Evolutionary conservation across 2,888 invertebrate species (phyloP), one percentile per base, ranked within the genome.

Genomic region (Caenorhabditis afra): DNA sequence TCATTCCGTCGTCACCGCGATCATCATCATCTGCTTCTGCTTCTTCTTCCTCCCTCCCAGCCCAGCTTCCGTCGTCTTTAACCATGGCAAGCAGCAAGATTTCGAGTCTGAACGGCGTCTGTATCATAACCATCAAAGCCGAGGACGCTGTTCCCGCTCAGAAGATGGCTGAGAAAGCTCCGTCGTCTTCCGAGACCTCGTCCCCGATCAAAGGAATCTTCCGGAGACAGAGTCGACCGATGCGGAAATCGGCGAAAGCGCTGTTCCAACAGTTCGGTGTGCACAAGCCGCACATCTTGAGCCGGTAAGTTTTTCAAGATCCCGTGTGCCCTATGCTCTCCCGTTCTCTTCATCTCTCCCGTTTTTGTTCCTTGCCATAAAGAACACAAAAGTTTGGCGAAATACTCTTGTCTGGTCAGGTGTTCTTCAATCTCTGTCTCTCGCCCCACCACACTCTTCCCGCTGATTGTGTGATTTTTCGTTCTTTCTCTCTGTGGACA

Each of bases 181-280:
- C 68, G 10, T 18, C 16, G 18, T 18, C 66, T 18, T 39, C 67
- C 0, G 1, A 35, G 8, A 39, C 47, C 37, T 37, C 47, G 11
- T 79, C 79, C 20, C 74, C 79, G 0, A 53, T 70, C 14, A 80
- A 80, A 23, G 79, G 75, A 18, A 75, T 80, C n/a, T 80, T 80
- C 44, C 47, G 79, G 50, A 22, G 79, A 41, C 79, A 80, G 50
- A 75, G 75, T 47, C 45, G 79, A 39, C 74, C 75, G 45, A 70
- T 75, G 70, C 11, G 79, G 16, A 80, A 80, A 23, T 71, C 75
- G n/a, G 79, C 73, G 12, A 79, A 74, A 44, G 59, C 55, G 10
- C 49, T 79, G 2, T 68, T 79, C 49, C 78, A 78, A 37, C 78
- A 78, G 37, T 67, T 70, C 35, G 64, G 77, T 0, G 70, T 70